Evolutionary conservation across 2,797 vertebrate genomes (phyloP).

Genomic region (Sebastes steindachneri): DNA sequence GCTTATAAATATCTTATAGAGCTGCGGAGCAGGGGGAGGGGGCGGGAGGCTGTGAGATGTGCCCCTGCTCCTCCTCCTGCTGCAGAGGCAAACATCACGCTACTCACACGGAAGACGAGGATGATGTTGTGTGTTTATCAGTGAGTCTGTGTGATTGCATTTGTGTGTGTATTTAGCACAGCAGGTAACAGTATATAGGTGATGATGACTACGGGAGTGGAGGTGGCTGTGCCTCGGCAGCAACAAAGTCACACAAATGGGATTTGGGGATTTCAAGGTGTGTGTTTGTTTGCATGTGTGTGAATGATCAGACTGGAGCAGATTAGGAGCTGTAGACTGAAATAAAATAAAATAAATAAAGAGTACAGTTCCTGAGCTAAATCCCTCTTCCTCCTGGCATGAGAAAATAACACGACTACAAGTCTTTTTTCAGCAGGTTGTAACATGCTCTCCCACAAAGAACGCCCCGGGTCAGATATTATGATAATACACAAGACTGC

Average conservation of each 20-base stretch:
- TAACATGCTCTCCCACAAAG: constrained; percentile 22
- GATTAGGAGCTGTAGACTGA: constrained; percentile 4
- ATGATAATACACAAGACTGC: constrained; percentile 39
- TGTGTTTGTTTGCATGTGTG: neutral
- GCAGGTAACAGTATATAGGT: constrained; percentile 8
- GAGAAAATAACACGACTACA: constrained; percentile 19
- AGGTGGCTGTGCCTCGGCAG: constrained; percentile 8
- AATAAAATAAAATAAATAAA: neutral
- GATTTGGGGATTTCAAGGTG: neutral
- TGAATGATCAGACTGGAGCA: constrained; percentile 6
- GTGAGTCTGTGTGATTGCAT: neutral
- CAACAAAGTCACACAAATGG: neutral
- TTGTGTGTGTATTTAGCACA: neutral
- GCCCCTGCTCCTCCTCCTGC: constrained; percentile 37
- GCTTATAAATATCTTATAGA: constrained; percentile 82
- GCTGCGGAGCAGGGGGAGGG: constrained; percentile 26
- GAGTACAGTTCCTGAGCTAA: neutral
- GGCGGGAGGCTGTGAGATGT: constrained; percentile 33
- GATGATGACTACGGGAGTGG: constrained; percentile 28
- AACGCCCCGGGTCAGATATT: constrained; percentile 49
- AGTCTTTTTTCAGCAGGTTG: constrained; percentile 9
- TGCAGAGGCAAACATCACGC: constrained; percentile 47
- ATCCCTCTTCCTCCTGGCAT: constrained; percentile 14
- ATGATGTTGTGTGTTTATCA: constrained; percentile 28
- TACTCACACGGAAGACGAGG: constrained; percentile 32